Base-by-base conservation (phyloP, 1,140 invertebrate species). In the Saccostrea glomerata region DNA sequence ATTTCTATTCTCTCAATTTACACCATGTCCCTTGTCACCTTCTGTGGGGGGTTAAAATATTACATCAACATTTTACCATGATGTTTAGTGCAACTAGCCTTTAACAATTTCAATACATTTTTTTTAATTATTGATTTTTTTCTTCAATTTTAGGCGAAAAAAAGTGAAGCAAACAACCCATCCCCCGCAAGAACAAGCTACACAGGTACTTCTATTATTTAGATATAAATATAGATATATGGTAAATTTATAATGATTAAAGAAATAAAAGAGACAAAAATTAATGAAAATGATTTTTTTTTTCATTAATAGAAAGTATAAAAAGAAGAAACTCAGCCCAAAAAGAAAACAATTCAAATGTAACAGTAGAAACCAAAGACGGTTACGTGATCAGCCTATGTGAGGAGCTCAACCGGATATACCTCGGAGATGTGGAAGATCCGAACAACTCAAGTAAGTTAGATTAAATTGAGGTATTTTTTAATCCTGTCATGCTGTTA, bases 361-460 rank as follows among this genome's bases (percentile, higher is more conserved):
- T 85, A 5, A 85, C 84, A 13, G 23, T 85, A 60, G 84, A 85
- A 60, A 85, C 84, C n/a, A 85, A 85, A 30, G 84, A 85, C 30
- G 84, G 84, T 7, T 85, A 85, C 25, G 84, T 85, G 11, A 23
- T 85, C 9, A 85, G 55, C 23, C 13, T 85, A 25, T 54, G 55
- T 60, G 55, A 54, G 55, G 30, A 85, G 40, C n/a, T 56, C 4
- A 60, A 85, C 84, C 55, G 84, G 6, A 58, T 85, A 20, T 85
- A 85, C 60, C 84, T 85, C 9, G 84, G 84, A 3, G 55, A 85
- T 30, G 84, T 56, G 2, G 84, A 85, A 30, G 58, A 85, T 23
- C 47, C 84, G 13, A 85, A 58, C 30, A 58, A 36, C 7, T 58
- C 84, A 85, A 85, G 84, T 85, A 30, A 36, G 84, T 85, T 9